phyloP scores from a whole-genome alignment of 2,797 vertebrate genomes.

The Babyrousa celebensis region DNA sequence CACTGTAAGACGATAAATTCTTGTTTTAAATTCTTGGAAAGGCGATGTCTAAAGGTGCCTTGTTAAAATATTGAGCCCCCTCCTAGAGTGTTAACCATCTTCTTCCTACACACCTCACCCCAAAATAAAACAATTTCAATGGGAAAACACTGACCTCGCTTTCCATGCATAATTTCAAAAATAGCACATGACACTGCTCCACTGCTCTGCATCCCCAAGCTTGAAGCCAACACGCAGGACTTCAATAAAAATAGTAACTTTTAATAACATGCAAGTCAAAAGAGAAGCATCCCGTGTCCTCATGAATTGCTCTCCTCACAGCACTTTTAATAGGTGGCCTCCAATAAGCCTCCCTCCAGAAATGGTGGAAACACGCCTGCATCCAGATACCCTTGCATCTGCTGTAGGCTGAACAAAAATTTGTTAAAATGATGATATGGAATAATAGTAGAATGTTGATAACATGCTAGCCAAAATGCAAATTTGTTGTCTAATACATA shows the following conservation, averaged over 20 bases:
- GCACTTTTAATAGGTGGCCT: not conserved
- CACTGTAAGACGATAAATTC: not conserved
- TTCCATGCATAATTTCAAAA: not conserved
- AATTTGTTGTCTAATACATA: not conserved
- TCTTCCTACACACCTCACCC: not conserved
- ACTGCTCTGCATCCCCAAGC: not conserved
- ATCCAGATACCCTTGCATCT: not conserved
- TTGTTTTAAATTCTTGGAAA: no score
- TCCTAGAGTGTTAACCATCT: not conserved
- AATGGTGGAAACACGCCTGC: not conserved
- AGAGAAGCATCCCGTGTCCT: fast-evolving
- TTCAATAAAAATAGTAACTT: not conserved
- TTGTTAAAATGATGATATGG: not conserved
- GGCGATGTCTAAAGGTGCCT: not conserved
- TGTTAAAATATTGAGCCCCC: not conserved
- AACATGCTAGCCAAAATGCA: not conserved
- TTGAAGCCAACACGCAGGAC: not conserved
- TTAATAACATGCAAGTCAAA: not conserved
- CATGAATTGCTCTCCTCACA: no score
- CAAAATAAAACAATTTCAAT: slow-evolving; percentile 14
- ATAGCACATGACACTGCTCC: not conserved
- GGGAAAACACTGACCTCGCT: not conserved
- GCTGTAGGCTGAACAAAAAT: not conserved
- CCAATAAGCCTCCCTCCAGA: not conserved
- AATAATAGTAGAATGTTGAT: not conserved